Base-by-base conservation (phyloP, 2,888 invertebrate species). In the Orgyia antiqua region DNA sequence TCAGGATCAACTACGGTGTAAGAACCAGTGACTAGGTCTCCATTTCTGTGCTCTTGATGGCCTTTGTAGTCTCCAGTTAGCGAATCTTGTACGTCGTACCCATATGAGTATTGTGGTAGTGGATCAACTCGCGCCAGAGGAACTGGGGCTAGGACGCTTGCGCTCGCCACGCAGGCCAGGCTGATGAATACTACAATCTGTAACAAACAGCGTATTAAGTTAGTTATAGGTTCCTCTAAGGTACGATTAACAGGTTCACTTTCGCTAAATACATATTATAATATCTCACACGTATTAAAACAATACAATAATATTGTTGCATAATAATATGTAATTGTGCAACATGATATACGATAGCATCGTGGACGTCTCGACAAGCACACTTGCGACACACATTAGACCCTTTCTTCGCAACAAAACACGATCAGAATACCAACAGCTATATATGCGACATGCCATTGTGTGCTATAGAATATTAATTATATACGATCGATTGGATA, bases 21-120 rank as follows among this genome's bases (percentile, higher is more conserved):
- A 8, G 87, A 88, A 2, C 89, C 89, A 15, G 88, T 87, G 31
- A 89, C 89, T 2, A 88, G 61, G 58, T 89, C 89, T 0, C 89
- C 89, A 45, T 86, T 86, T 32, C 89, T 77, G 10, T 82, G 71
- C 52, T 89, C 89, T 36, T 84, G 82, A 65, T 89, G 89, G 28
- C 86, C 87, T 46, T 89, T 89, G 66, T 80, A 86, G 71, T 89
- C 89, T 11, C 89, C 89, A 13, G 89, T 89, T 33, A 88, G 72
- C 2, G 84, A 65, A 51, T 89, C 89, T 45, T 89, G 87, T 1
- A 89, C 87, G 51, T 89, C 88, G 52, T 89, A 89, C 2, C 87
- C 87, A 65, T 77, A 89, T 3, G 87, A 84, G 66, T 89, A 89
- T 49, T 89, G 88, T 1, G 89, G 89, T 1, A 74, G 32, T 5